Conservation (phyloP, 2,113 vertebrate species). For the Himantopus leucocephalus region DNA sequence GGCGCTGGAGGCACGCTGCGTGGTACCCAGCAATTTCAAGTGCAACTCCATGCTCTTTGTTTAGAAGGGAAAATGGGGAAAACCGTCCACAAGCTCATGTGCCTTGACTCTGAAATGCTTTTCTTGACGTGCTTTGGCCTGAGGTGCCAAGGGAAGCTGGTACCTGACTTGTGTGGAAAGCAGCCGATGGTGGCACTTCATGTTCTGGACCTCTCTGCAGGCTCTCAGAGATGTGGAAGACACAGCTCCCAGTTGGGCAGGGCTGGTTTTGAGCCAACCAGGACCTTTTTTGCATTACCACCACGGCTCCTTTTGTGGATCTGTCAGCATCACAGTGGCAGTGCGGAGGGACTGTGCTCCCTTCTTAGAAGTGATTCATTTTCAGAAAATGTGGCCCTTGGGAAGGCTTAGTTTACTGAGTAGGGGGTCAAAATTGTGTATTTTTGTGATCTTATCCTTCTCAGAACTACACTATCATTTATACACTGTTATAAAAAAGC, state of each 20-base stretch:
- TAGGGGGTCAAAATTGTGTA: neutral
- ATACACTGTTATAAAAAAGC: neutral
- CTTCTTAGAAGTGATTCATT: neutral
- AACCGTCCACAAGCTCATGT: neutral
- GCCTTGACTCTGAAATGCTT: neutral
- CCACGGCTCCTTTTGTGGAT: neutral
- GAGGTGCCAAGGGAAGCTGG: neutral
- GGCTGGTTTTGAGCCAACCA: neutral
- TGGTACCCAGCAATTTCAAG: fast-evolving
- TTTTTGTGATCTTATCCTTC: neutral
- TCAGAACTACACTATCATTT: neutral
- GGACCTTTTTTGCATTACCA: neutral
- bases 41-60: neutral
- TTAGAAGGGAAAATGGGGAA: neutral
- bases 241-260: neutral
- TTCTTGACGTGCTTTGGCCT: neutral
- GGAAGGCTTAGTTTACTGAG: neutral
- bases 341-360: neutral
- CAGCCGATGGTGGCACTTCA: neutral
- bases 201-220: neutral
- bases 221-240: neutral
- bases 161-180: neutral
- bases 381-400: neutral
- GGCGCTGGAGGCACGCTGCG: fast-evolving
- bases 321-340: neutral